Evolutionary conservation across 2,113 vertebrate species (phyloP).

Genomic region (Himantopus leucocephalus): DNA sequence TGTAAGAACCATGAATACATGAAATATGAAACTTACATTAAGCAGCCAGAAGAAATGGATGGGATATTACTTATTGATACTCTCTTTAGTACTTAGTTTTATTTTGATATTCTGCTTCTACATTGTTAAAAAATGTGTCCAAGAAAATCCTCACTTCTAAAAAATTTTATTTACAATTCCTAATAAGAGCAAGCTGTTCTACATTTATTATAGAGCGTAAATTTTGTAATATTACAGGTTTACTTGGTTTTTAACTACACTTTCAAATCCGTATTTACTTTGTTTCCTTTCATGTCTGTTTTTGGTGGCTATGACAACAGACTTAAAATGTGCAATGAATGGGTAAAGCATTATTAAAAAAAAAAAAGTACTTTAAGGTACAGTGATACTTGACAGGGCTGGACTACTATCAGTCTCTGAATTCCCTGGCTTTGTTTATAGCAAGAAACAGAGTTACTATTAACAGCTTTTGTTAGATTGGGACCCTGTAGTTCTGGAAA

Average conservation of each 20-base stretch:
- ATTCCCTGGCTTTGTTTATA: neutral
- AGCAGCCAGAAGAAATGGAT: slow-evolving; percentile 2
- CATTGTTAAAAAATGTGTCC: neutral
- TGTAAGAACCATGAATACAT: neutral
- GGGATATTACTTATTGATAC: neutral
- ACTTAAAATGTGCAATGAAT: neutral
- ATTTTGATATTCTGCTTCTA: slow-evolving; percentile 26
- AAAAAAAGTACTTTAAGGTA: neutral
- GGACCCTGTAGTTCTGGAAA: neutral
- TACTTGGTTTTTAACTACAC: neutral
- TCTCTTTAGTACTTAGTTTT: neutral
- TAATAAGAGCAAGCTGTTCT: neutral
- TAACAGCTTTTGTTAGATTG: neutral
- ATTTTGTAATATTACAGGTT: neutral
- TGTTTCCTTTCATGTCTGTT: neutral
- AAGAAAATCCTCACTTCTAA: neutral
- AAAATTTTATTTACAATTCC: slow-evolving; percentile 3
- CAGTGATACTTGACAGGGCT: neutral
- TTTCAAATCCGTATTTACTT: neutral
- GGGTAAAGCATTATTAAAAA: neutral
- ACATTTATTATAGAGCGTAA: neutral
- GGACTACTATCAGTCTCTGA: neutral
- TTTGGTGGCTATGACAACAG: neutral
- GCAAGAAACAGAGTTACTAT: neutral
- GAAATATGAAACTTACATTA: neutral